A percentile compares a stretch with the other conserved stretches of the same genome.
phyloP scores from a whole-genome alignment of 2,113 vertebrate genomes.

The Clarias macrocephalus region DNA sequence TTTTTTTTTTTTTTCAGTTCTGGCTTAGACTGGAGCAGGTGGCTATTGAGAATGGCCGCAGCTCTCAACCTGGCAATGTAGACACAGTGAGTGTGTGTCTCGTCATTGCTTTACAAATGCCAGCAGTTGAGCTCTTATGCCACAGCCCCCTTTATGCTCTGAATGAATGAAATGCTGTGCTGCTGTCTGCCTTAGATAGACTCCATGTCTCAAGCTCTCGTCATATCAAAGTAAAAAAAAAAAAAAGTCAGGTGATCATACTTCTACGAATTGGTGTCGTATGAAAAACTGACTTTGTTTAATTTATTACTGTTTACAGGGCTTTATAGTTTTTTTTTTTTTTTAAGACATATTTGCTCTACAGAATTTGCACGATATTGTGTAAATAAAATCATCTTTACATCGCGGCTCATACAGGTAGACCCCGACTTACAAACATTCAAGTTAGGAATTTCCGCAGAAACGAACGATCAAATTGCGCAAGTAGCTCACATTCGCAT shows the following conservation, averaged over 20 bases:
- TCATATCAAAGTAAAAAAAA: not conserved
- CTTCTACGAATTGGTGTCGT: too few species aligned
- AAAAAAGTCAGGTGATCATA: not conserved
- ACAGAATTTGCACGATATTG: too few species aligned
- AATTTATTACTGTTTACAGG: too few species aligned
- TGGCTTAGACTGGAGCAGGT: slow-evolving; percentile 11
- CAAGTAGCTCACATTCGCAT: too few species aligned
- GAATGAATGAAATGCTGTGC: slow-evolving; percentile 8
- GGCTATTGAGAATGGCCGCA: slow-evolving; percentile 25
- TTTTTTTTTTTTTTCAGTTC: not conserved
- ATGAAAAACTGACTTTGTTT: too few species aligned
- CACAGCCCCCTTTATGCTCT: not conserved
- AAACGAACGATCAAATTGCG: too few species aligned
- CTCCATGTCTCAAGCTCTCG: not conserved
- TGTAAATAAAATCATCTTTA: too few species aligned
- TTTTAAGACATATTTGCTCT: too few species aligned
- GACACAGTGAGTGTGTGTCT: not conserved
- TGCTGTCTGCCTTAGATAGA: not conserved
- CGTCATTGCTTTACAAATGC: slow-evolving; percentile 19
- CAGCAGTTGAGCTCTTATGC: not conserved
- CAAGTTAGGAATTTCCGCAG: too few species aligned
- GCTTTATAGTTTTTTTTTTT: too few species aligned
- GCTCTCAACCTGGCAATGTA: not conserved
- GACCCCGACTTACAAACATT: too few species aligned
- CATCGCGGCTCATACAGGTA: too few species aligned